Percentiles rank a stretch among this genome's conserved stretches.
Conservation (phyloP, 2,113 vertebrate species). For the Cyprinodon variegatus region DNA sequence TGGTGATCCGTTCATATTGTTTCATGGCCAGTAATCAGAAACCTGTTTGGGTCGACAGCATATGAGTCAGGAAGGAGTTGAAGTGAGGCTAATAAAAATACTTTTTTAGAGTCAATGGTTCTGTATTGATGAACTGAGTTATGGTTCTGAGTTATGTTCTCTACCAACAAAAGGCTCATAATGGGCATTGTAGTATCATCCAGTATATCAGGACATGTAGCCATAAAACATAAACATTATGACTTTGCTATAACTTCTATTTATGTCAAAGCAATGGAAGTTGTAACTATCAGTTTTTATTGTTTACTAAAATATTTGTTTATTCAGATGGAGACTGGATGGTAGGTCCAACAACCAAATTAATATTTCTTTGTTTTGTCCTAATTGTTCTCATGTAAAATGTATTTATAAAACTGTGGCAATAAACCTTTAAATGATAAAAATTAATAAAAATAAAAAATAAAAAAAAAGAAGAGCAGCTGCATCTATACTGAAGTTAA, state of each 20-base stretch:
- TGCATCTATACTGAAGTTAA: background rate
- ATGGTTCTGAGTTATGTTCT: background rate
- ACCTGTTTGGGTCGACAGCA: too few relatives aligned
- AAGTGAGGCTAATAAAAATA: background rate
- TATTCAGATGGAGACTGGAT: slow-evolving; percentile 82
- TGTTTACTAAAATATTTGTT: slow-evolving; percentile 69
- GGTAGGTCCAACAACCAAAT: slow-evolving; percentile 84
- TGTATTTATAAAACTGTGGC: slow-evolving; percentile 20
- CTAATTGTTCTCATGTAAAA: slow-evolving; percentile 68
- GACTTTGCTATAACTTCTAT: slow-evolving; percentile 77
- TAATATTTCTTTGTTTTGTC: slow-evolving; percentile 81
- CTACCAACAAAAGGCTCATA: background rate
- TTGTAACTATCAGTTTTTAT: slow-evolving; percentile 49
- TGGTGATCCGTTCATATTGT: too few relatives aligned
- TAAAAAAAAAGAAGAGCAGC: background rate
- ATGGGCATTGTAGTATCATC: background rate
- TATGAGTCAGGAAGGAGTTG: background rate
- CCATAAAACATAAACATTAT: background rate
- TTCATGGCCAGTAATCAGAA: too few relatives aligned
- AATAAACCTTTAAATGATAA: slow-evolving; percentile 8
- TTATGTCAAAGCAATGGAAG: slow-evolving; percentile 74
- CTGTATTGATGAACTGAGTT: background rate
- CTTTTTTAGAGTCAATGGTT: background rate
- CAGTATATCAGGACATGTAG: background rate
- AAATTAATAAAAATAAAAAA: background rate